Base-by-base conservation (phyloP, 1,140 invertebrate species). In the Aculops lycopersici region DNA sequence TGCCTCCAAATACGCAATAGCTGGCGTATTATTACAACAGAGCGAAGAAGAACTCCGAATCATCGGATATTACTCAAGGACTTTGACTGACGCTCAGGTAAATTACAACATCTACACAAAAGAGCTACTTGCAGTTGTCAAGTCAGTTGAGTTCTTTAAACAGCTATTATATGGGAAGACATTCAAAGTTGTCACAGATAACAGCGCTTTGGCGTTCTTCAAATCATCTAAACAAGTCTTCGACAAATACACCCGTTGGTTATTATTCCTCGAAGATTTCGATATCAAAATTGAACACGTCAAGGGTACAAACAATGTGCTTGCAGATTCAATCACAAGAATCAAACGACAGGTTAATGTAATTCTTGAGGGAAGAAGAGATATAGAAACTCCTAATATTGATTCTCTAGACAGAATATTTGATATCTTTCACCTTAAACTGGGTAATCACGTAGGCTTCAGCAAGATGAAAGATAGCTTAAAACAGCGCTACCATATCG, bases 111-210 rank as follows among this genome's bases (percentile, higher is more conserved):
- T 31, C 8, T 31, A 31, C 24, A 31, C 24, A 8, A 31, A 31
- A 31, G 24, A 31, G 24, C n/a, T 31, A 8, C 24, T n/a, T 31
- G 8, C 24, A 31, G 24, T 31, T 31, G 24, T 31, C 8, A 31
- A 31, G 24, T 31, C 24, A 8, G 24, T 31, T 31, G 24, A 31
- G n/a, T n/a, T 8, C 24, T 31, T 31, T n/a, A 31, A 31, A n/a
- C 24, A 31, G 24, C n/a, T 31, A 8, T 31, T 31, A n/a, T n/a
- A 31, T n/a, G 24, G 24, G n/a, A 31, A 8, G 8, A 8, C 20
- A 35, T 47, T 47, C 16, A 38, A 36, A 8, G 37, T 47, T 3
- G 17, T 43, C 1, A 47, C 44, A 0, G 46, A 45, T 35, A 42
- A 40, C 36, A n/a, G 20, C 2, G 35, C 44, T 8, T 42, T 47